phyloP scores from a whole-genome alignment of 2,113 vertebrate species.

The Sander lucioperca region DNA sequence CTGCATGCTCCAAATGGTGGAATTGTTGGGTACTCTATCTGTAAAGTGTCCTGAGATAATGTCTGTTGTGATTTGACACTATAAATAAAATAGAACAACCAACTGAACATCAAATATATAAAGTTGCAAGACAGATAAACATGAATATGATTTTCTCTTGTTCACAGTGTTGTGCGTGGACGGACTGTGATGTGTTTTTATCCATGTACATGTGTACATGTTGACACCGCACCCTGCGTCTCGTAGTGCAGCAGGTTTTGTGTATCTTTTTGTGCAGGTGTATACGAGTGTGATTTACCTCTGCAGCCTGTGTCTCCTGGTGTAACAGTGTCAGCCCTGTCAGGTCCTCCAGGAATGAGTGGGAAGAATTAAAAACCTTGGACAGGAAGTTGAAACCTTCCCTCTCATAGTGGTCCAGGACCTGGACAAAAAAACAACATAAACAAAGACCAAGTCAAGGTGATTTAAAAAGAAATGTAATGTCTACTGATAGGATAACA shows the following conservation, averaged over 20 bases:
- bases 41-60: too few species aligned
- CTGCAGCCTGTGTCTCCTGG: slow-evolving; percentile 97
- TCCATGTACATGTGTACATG: too few species aligned
- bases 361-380: slow-evolving; percentile 98
- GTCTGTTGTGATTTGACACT: too few species aligned
- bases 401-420: slow-evolving; percentile 93
- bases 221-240: not conserved
- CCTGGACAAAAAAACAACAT: slow-evolving; percentile 78
- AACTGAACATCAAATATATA: not conserved
- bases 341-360: slow-evolving; percentile 98
- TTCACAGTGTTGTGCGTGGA: not conserved
- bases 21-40: too few species aligned
- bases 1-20: too few species aligned
- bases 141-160: not conserved
- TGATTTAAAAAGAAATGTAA: not conserved
- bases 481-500: not conserved
- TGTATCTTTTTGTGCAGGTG: not conserved
- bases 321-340: slow-evolving; percentile 96
- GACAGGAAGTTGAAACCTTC: slow-evolving; percentile 95
- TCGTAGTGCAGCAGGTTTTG: slow-evolving; percentile 4
- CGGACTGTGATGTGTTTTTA: not conserved
- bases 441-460: not conserved
- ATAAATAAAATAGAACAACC: too few species aligned
- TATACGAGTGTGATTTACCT: slow-evolving; percentile 85
- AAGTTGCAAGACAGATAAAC: not conserved